A percentile compares a stretch with the other conserved stretches of the same genome.
These are phyloP conservation scores for Diabrotica undecimpunctata DNA, from an alignment of 1,140 invertebrate species.

Conservation along the genomic window DNA sequence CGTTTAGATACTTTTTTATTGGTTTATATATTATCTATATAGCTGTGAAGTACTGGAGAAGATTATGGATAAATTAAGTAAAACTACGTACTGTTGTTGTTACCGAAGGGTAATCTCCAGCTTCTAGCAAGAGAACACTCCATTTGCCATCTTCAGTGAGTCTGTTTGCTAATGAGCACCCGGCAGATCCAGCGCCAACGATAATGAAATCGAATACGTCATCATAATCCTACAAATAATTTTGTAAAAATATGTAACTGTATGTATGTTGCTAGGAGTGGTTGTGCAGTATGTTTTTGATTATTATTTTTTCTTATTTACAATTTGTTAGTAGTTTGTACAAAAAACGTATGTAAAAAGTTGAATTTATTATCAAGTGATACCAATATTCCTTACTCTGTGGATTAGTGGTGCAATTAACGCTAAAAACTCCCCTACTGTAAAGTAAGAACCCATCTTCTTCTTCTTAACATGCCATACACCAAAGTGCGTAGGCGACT, in stretches of 20 bases:
- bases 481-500: too few species aligned
- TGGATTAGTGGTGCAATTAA: too few species aligned
- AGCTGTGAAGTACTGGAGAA: neutral
- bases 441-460: too few species aligned
- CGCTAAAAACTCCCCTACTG: too few species aligned
- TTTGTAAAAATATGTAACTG: neutral
- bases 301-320: too few species aligned
- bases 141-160: slow-evolving; percentile 46
- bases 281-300: too few species aligned
- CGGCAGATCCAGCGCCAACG: slow-evolving; percentile 88
- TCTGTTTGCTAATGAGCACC: slow-evolving; percentile 59
- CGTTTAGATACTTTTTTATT: slow-evolving; percentile 1
- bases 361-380: too few species aligned
- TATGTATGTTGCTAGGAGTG: neutral
- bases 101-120: slow-evolving; percentile 42
- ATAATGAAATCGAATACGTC: slow-evolving; percentile 73
- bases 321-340: too few species aligned
- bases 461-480: too few species aligned
- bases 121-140: slow-evolving; percentile 49
- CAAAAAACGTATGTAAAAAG: too few species aligned
- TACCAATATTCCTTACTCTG: too few species aligned
- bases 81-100: slow-evolving; percentile 21
- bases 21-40: too few species aligned
- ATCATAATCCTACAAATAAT: slow-evolving; percentile 22
- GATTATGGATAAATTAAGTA: neutral